These are phyloP conservation scores for Periophthalmus magnuspinnatus DNA, from an alignment of 2,797 vertebrate species.

Conservation along the genomic window DNA sequence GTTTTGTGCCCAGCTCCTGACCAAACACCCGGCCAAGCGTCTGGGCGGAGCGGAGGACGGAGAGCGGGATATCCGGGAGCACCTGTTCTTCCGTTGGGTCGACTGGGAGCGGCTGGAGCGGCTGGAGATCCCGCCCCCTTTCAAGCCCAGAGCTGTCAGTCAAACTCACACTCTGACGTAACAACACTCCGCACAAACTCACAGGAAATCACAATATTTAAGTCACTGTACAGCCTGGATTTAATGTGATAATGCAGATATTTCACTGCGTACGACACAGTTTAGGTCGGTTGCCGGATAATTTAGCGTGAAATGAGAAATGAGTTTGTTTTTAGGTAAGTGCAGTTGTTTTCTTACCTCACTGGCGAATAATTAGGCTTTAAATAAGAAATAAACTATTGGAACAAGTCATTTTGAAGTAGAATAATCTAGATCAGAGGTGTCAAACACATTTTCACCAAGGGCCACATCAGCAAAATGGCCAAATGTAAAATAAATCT, in stretches of 20 bases:
- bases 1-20: conserved; percentile 76
- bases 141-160: conserved; percentile 89
- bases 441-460: no score
- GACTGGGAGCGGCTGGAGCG: conserved; percentile 90
- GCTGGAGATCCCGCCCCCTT: conserved; percentile 86
- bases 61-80: conserved; percentile 85
- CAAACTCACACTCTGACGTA: background rate
- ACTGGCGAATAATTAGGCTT: no score
- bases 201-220: no score
- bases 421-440: no score
- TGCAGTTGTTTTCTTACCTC: no score
- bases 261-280: background rate
- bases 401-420: no score
- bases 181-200: background rate
- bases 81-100: conserved; percentile 90
- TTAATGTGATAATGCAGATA: background rate
- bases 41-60: conserved; percentile 84
- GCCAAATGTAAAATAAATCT: no score
- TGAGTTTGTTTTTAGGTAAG: no score
- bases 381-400: no score
- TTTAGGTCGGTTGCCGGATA: background rate
- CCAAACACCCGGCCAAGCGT: conserved; percentile 86
- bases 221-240: background rate
- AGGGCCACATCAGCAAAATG: no score
- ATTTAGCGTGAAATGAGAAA: background rate